A percentile compares a stretch with the other conserved stretches of the same genome.
Evolutionary conservation across 37 sponge, comb jelly and placozoan genomes (phyloP).

Genomic region (Amphimedon queenslandica): DNA sequence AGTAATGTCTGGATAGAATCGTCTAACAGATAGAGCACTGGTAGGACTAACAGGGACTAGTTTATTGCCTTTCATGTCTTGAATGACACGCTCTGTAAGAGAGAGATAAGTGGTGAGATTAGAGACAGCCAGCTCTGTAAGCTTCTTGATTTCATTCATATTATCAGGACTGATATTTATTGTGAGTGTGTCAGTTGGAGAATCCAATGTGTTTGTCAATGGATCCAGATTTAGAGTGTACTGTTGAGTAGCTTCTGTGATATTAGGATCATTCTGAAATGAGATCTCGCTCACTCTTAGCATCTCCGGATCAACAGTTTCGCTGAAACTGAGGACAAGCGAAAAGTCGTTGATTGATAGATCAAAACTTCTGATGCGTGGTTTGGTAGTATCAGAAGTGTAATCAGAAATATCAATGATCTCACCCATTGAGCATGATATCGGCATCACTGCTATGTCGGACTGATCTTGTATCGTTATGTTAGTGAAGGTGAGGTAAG

Average conservation of each 20-base stretch:
- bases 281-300: constrained; percentile 43
- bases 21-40: constrained; percentile 40
- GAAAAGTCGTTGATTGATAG: constrained; percentile 51
- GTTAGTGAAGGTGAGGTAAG: constrained; percentile 53
- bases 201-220: constrained; percentile 17
- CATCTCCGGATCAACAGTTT: constrained; percentile 62
- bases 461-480: constrained; percentile 58
- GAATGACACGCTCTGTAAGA: constrained; percentile 27
- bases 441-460: constrained; percentile 36
- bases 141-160: constrained; percentile 69
- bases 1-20: constrained; percentile 48
- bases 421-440: constrained; percentile 42
- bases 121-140: constrained; percentile 56
- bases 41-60: constrained; percentile 30
- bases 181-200: constrained; percentile 48
- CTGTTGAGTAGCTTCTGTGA: constrained; percentile 10
- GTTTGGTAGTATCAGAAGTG: constrained; percentile 67
- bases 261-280: constrained; percentile 41
- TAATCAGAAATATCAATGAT: constrained; percentile 31
- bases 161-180: constrained; percentile 50
- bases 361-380: constrained; percentile 53
- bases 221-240: constrained; percentile 32
- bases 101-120: constrained; percentile 59
- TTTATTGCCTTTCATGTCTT: constrained; percentile 53
- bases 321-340: constrained; percentile 64